Base-by-base conservation (phyloP, 2,113 vertebrate genomes). In the Phyllopteryx taeniolatus region DNA sequence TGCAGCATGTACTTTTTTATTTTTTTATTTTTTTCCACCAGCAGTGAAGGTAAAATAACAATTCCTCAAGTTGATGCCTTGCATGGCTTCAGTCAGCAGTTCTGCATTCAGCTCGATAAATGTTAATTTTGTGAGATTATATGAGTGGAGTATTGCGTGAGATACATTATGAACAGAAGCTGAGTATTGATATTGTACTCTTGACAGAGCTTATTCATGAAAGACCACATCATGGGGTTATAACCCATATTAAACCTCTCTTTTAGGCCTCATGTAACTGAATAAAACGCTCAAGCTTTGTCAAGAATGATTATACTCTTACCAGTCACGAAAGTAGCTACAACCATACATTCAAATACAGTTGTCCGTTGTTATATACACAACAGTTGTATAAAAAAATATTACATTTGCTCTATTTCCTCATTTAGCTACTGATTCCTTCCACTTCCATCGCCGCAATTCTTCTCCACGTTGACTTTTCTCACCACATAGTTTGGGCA, bases 401-500 rank as follows among this genome's bases (percentile, higher is more conserved):
- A 6, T 39, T 39, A 2, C 35, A 39, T 39, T 39, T 39, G 35
- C 35, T 39, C 31, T 7, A 61, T 31, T 61, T 39, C 31, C 15
- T 61, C 7, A 4, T 35, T 35, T 61, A 5, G 14, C 46, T 27
- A 46, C 63, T 14, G 46, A 57, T 70, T 81, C 72, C 56, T 67
- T 56, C 42, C 72, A 71, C 65, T 47, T 47, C 71, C 22, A 67
- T 83, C 64, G 42, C 67, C 39, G 0, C 8, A 57, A 71, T 83
- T 53, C 1, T 67, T 69, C 79, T 71, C 70, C 76, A 75, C 74
- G 78, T 66, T 88, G 78, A 63, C 75, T 90, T 86, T 83, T 85
- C 74, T 84, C 72, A 61, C 71, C 64, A 51, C 76, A 78, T 83
- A 79, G 82, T 87, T 82, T 75, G 69, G 51, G 71, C 81, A 83